phyloP scores from a whole-genome alignment of 2,113 vertebrate species.

The Pontoporia blainvillei region DNA sequence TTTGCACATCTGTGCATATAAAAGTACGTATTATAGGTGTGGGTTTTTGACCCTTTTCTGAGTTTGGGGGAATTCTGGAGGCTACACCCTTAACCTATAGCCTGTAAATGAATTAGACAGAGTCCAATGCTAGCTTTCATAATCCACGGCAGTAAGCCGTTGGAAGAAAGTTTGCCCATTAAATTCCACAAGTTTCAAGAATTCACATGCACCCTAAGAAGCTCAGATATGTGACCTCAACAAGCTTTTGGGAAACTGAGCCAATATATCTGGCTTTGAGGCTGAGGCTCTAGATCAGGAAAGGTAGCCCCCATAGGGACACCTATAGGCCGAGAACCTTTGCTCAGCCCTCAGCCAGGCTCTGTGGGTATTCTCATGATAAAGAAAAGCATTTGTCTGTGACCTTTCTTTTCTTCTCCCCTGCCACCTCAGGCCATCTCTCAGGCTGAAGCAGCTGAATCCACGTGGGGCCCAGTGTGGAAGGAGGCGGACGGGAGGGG shows the following conservation, averaged over 20 bases:
- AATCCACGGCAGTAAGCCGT: not conserved
- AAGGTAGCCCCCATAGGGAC: slow-evolving; percentile 39
- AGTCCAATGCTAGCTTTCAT: not conserved
- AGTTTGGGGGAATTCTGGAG: not conserved
- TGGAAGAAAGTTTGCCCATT: not conserved
- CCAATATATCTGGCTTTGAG: not conserved
- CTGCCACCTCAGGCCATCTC: slow-evolving; percentile 46
- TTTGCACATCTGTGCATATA: accelerated
- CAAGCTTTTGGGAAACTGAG: not conserved
- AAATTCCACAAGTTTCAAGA: not conserved
- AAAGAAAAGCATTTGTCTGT: slow-evolving; percentile 53
- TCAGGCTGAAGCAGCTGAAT: slow-evolving; percentile 58
- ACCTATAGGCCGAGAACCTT: slow-evolving; percentile 39
- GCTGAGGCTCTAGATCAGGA: slow-evolving; percentile 34
- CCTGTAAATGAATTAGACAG: not conserved
- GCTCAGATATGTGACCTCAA: accelerated
- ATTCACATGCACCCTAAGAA: not conserved
- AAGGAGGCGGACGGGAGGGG: accelerated
- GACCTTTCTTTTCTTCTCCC: slow-evolving; percentile 66
- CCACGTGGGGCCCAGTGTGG: accelerated
- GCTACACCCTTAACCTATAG: not conserved
- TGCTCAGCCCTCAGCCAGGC: slow-evolving; percentile 40
- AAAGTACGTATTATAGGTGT: accelerated
- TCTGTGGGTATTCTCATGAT: slow-evolving; percentile 72
- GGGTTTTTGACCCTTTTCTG: not conserved